Evolutionary conservation across 2,797 vertebrate genomes (phyloP).

Genomic region (Kryptolebias ocellatus): DNA sequence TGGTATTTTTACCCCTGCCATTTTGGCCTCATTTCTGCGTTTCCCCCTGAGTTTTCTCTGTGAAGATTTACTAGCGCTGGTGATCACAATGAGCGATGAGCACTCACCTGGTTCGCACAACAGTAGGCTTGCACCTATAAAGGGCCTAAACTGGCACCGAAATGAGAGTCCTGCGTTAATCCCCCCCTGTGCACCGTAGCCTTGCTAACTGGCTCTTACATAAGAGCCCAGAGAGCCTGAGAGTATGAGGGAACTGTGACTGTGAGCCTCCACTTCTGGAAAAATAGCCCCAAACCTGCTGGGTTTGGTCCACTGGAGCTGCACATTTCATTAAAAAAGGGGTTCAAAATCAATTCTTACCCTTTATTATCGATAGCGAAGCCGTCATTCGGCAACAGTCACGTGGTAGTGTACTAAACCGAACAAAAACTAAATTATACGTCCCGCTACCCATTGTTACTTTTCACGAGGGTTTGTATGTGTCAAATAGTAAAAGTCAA

Average conservation of each 20-base stretch:
- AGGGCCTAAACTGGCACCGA: constrained; percentile 72
- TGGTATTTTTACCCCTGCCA: constrained; percentile 85
- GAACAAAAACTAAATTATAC: no score
- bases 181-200: constrained; percentile 70
- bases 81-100: constrained; percentile 66
- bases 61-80: constrained; percentile 64
- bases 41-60: constrained; percentile 73
- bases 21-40: constrained; percentile 83
- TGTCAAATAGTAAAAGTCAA: no score
- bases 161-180: constrained; percentile 73
- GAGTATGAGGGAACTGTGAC: constrained; percentile 41
- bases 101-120: constrained; percentile 36
- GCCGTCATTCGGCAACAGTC: no score
- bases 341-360: constrained; percentile 69
- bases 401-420: no score
- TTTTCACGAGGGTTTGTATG: no score
- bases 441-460: no score
- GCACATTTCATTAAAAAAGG: constrained; percentile 61
- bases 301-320: constrained; percentile 55
- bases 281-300: constrained; percentile 65
- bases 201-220: constrained; percentile 78
- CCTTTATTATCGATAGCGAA: constrained; percentile 74
- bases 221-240: constrained; percentile 69
- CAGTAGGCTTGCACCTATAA: constrained; percentile 58
- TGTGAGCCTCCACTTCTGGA: constrained; percentile 45